Base-by-base conservation (phyloP, 2,888 invertebrate species). In the Sisyra nigra region DNA sequence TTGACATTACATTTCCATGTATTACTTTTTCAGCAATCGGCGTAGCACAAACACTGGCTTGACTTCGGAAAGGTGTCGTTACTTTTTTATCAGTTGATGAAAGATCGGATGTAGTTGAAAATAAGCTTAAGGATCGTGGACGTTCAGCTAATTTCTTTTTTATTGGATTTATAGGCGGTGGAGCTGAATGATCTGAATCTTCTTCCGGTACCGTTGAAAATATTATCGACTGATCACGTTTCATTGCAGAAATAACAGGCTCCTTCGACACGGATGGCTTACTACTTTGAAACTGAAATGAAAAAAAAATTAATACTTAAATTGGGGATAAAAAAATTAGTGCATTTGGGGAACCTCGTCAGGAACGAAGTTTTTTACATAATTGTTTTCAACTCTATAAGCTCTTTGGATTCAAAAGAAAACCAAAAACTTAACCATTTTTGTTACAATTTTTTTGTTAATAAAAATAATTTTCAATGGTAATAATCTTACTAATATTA, bases 191-290 rank as follows among this genome's bases (percentile, higher is more conserved):
- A 37, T 58, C 57, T 19, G 61, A 62, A 40, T 74, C 76, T 55
- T 87, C 86, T 63, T 86, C 86, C 2, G 84, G 82, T 41, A 86
- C 86, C 3, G 85, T 81, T 0, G 85, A 84, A 54, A 86, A 86
- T 29, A 86, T 76, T 2, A 84, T 60, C 0, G 85, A 84, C 48
- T 80, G 80, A 57, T 85, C 85, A 41, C 84, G 67, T 61, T 83
- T 85, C 71, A 85, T 77, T 30, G 73, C 69, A 2, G 73, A 71
- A 1, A 71, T 57, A 44, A 62, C 54, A 45, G 62, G 52, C 59
- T 69, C 66, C 54, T 73, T 65, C 30, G 65, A 55, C 49, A 30
- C 46, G 38, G 47, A 37, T 43, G 45, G 30, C 41, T 45, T 42
- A 29, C 40, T 14, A 41, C 45, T 32, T n/a, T 41, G 37, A n/a